Percentiles rank a stretch among this genome's conserved stretches.
phyloP scores from a whole-genome alignment of 2,113 vertebrate genomes.

The Blennius ocellaris region DNA sequence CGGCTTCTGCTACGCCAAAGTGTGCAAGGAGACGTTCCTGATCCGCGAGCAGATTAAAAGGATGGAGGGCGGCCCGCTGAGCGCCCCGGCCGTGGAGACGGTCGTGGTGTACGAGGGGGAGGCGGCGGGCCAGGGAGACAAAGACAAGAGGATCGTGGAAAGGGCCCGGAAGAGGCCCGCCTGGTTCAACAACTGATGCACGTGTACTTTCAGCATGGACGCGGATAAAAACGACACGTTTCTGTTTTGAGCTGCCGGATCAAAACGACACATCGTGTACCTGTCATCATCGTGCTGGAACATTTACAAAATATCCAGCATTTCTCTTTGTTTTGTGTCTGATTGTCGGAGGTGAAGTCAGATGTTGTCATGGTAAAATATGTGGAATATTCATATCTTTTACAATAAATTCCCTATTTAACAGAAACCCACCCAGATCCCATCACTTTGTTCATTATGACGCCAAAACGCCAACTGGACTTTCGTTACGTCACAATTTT shows the following conservation, averaged over 20 bases:
- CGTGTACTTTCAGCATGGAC: neutral
- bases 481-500: too few species aligned
- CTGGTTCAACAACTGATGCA: slow-evolving; percentile 88
- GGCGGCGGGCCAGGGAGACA: slow-evolving; percentile 80
- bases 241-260: too few species aligned
- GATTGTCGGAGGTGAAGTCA: neutral
- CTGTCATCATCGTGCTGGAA: neutral
- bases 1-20: slow-evolving; percentile 91
- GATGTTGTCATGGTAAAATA: neutral
- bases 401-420: slow-evolving; percentile 45
- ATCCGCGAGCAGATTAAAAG: slow-evolving; percentile 86
- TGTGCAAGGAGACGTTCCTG: slow-evolving; percentile 85
- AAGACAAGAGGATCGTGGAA: slow-evolving; percentile 91
- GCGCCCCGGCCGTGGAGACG: slow-evolving; percentile 85
- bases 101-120: slow-evolving; percentile 91
- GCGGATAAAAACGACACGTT: neutral
- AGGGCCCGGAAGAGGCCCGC: slow-evolving; percentile 88
- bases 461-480: too few species aligned
- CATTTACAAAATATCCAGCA: neutral
- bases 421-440: neutral
- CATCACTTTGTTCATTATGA: neutral
- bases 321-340: neutral
- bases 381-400: slow-evolving; percentile 15
- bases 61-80: slow-evolving; percentile 89
- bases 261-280: neutral